These are phyloP conservation scores for Zoanthus sansibaricus DNA, from an alignment of 92 coral and sea anemone species.

Conservation along the genomic window DNA sequence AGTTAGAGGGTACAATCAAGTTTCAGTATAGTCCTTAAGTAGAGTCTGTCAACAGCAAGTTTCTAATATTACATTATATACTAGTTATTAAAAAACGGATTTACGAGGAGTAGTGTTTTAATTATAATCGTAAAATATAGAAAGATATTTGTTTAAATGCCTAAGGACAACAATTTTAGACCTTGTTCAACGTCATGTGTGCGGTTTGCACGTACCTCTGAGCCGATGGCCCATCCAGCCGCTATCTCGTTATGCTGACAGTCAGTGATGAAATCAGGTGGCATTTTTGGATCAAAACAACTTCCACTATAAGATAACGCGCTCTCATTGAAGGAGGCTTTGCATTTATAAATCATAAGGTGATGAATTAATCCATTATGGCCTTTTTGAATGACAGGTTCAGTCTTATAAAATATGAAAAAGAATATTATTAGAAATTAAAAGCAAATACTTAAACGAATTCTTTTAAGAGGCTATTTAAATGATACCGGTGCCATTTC, in stretches of 20 bases:
- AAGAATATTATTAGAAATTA: no score
- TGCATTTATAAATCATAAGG: slow-evolving; percentile 65
- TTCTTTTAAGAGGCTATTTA: no score
- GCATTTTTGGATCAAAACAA: slow-evolving; percentile 59
- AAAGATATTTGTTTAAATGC: no score
- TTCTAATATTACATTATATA: no score
- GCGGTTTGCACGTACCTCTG: slow-evolving; percentile 42
- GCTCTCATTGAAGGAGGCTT: slow-evolving; percentile 49
- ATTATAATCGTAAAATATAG: no score
- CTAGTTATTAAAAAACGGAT: no score
- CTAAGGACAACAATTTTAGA: background rate
- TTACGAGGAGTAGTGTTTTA: no score
- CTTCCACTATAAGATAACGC: slow-evolving; percentile 33
- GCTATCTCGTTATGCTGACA: slow-evolving; percentile 42
- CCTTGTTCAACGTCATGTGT: background rate
- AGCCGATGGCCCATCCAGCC: slow-evolving; percentile 77
- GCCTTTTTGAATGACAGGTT: slow-evolving; percentile 64
- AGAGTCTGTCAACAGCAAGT: no score
- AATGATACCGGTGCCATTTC: no score
- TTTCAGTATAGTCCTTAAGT: no score
- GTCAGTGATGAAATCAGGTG: slow-evolving; percentile 1
- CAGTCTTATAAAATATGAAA: slow-evolving; percentile 18
- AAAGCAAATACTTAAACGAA: no score
- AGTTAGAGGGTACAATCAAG: no score
- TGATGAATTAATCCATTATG: slow-evolving; percentile 74